Evolutionary conservation across 64 coral and sea anemone genomes (phyloP).

Genomic region (Orbicella faveolata): DNA sequence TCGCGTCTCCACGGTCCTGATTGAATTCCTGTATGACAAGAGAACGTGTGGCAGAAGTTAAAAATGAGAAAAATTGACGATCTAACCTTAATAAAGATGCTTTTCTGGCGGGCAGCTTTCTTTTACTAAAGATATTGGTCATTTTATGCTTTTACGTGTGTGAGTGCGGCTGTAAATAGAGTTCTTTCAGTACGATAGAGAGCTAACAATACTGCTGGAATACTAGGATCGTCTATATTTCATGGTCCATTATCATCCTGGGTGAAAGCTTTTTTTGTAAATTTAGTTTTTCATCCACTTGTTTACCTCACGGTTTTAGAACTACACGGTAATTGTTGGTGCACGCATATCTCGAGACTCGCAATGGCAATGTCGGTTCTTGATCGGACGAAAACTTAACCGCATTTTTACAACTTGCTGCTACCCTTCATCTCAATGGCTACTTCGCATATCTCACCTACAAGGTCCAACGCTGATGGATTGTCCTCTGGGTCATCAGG

Average conservation of each 20-base stretch:
- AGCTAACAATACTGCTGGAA: no score
- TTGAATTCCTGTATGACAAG: background rate
- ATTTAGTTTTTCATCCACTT: background rate
- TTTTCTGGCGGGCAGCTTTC: no score
- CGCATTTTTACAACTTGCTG: no score
- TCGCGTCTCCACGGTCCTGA: background rate
- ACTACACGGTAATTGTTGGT: background rate
- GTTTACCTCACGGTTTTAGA: background rate
- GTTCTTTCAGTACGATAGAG: no score
- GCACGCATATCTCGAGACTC: no score
- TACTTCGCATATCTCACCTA: constrained; percentile 12
- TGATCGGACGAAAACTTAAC: no score
- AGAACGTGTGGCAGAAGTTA: background rate
- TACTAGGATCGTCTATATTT: no score
- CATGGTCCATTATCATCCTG: no score
- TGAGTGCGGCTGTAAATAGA: no score
- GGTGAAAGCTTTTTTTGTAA: background rate
- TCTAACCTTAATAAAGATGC: background rate
- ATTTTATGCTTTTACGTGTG: no score
- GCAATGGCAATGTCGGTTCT: no score
- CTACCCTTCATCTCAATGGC: background rate
- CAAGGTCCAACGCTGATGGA: constrained; percentile 52
- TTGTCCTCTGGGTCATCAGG: constrained; percentile 60
- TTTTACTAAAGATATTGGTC: no score
- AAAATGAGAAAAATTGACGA: background rate